These are phyloP conservation scores for Protosalanx chinensis DNA, from an alignment of 2,797 vertebrate genomes.

Conservation along the genomic window DNA sequence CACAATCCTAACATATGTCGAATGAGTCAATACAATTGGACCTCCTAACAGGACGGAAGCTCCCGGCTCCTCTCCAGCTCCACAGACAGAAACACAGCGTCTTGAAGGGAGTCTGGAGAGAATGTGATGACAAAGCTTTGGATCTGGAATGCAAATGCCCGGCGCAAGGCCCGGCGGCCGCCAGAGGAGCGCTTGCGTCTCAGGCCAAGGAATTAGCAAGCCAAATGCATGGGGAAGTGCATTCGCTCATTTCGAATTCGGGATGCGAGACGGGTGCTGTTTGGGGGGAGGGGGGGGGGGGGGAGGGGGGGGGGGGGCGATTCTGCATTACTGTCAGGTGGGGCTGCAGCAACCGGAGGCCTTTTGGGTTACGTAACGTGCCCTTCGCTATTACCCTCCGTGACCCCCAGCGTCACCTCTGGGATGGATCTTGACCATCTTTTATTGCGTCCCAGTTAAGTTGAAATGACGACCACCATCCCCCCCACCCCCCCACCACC, in stretches of 20 bases:
- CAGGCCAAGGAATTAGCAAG: slow-evolving; percentile 25
- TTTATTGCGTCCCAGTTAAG: neutral
- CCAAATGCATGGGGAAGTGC: slow-evolving; percentile 25
- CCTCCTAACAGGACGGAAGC: slow-evolving; percentile 2
- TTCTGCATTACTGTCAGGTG: slow-evolving; percentile 14
- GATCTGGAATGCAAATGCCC: slow-evolving; percentile 24
- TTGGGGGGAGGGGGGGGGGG: too few relatives aligned
- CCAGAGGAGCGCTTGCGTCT: neutral
- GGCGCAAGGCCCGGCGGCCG: neutral
- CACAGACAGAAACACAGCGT: slow-evolving; percentile 14
- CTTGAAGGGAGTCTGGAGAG: slow-evolving; percentile 6
- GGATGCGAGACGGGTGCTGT: slow-evolving; percentile 5
- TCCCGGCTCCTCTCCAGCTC: slow-evolving; percentile 2
- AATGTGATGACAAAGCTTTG: slow-evolving; percentile 26
- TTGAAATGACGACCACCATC: neutral
- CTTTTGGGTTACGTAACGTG: slow-evolving; percentile 5
- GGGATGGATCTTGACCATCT: neutral
- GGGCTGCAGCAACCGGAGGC: slow-evolving; percentile 1
- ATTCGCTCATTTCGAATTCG: slow-evolving; percentile 26
- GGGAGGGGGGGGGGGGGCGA: neutral
- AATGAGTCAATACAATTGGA: neutral
- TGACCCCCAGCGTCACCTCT: neutral
- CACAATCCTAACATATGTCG: neutral
- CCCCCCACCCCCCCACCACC: too few relatives aligned
- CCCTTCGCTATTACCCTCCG: slow-evolving; percentile 10